Percentiles rank a stretch among this genome's conserved stretches.
These are phyloP conservation scores for Mycetomoellerius zeteki DNA, from an alignment of 1,140 invertebrate species.

Conservation along the genomic window DNA sequence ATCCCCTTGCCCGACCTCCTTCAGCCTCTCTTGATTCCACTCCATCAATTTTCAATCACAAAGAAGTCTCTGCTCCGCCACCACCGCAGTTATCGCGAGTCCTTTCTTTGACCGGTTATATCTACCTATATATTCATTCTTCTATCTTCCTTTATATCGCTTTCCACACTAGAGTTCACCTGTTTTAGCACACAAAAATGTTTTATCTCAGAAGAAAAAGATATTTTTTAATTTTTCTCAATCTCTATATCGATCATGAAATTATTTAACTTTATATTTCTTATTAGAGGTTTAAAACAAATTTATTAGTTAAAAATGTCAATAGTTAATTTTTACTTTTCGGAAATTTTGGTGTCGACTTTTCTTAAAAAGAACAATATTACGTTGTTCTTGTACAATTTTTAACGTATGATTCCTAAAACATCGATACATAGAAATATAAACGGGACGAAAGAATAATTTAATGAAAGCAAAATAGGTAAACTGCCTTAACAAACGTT, in stretches of 20 bases:
- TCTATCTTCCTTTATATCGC: constrained; percentile 23
- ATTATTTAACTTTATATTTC: background rate
- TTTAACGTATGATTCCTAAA: background rate
- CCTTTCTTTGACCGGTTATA: constrained; percentile 64
- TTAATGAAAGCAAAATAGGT: constrained; percentile 17
- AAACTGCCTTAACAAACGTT: constrained; percentile 6
- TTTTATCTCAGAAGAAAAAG: background rate
- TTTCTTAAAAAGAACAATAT: background rate
- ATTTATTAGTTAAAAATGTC: background rate
- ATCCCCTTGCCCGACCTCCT: constrained; percentile 70
- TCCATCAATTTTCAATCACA: constrained; percentile 86
- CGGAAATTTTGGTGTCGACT: background rate
- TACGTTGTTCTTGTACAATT: background rate
- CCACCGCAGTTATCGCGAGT: constrained; percentile 67
- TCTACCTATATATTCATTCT: constrained; percentile 28
- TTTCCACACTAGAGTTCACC: constrained; percentile 12
- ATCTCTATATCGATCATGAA: background rate
- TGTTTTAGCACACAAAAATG: constrained; percentile 19
- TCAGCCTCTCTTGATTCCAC: constrained; percentile 80
- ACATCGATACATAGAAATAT: background rate
- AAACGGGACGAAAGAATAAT: background rate
- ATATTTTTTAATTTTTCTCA: background rate
- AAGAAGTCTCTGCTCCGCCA: constrained; percentile 75
- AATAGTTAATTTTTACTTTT: background rate
- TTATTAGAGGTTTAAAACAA: background rate